phyloP scores from a whole-genome alignment of 1,140 invertebrate species.

The Oncopodura yosiiana region DNA sequence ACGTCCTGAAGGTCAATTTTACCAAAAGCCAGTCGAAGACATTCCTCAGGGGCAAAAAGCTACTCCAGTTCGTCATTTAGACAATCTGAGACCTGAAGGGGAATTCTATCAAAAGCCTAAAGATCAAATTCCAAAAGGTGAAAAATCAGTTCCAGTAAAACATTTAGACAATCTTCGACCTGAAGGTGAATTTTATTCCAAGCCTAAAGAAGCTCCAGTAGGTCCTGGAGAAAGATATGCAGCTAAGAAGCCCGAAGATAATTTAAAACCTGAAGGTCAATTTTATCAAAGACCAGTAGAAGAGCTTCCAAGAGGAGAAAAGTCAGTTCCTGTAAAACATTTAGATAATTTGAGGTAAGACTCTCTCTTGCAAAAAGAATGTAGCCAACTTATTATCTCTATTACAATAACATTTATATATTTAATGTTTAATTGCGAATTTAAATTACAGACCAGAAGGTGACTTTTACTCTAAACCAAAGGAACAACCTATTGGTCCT shows the following conservation, averaged over 20 bases:
- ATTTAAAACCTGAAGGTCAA: slow-evolving; percentile 10
- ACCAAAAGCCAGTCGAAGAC: slow-evolving; percentile 16
- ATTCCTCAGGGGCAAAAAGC: slow-evolving; percentile 12
- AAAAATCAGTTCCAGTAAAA: slow-evolving; percentile 43
- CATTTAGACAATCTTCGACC: slow-evolving; percentile 49
- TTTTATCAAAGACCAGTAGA: slow-evolving; percentile 8
- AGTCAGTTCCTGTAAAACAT: slow-evolving; percentile 45
- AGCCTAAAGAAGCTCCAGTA: slow-evolving; percentile 33
- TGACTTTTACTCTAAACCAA: slow-evolving; percentile 40
- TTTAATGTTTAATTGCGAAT: slow-evolving; percentile 48
- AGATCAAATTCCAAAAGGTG: slow-evolving; percentile 30
- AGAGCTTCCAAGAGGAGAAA: slow-evolving; percentile 40
- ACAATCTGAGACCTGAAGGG: slow-evolving; percentile 35
- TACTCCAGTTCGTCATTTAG: slow-evolving; percentile 4
- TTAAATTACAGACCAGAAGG: slow-evolving; percentile 41
- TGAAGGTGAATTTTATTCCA: slow-evolving; percentile 33
- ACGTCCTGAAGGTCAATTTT: slow-evolving; percentile 46
- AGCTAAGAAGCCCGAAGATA: slow-evolving; percentile 40
- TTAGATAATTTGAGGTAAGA: slow-evolving; percentile 36
- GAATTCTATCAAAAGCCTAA: slow-evolving; percentile 40
- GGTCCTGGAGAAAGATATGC: slow-evolving; percentile 38
- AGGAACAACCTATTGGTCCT: slow-evolving; percentile 13
- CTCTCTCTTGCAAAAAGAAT: slow-evolving; percentile 29
- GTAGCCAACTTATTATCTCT: slow-evolving; percentile 40
- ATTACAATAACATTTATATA: slow-evolving; percentile 50